phyloP scores from a whole-genome alignment of 1,140 invertebrate genomes.

The Solenopsis invicta region DNA sequence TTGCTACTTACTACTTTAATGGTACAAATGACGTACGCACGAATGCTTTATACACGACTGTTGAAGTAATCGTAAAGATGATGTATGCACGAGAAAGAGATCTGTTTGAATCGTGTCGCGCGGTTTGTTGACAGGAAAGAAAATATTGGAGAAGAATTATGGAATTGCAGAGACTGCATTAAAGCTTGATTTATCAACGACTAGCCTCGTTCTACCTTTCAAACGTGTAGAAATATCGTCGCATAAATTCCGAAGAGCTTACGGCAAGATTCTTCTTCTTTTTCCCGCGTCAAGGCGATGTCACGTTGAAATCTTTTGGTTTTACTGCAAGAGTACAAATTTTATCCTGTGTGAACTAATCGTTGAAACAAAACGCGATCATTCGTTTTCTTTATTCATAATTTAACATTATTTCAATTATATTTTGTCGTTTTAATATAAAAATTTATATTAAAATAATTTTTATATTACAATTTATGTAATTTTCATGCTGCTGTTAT shows the following conservation, averaged over 20 bases:
- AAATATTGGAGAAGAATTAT: constrained; percentile 43
- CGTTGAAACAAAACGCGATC: not conserved
- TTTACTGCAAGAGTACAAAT: constrained; percentile 5
- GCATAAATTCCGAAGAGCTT: constrained; percentile 53
- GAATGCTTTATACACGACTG: not conserved
- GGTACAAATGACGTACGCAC: no score
- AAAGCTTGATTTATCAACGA: constrained; percentile 54
- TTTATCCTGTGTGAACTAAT: constrained; percentile 4
- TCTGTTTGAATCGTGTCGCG: constrained; percentile 16
- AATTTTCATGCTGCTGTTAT: not conserved
- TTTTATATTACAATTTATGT: not conserved
- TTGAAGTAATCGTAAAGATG: not conserved
- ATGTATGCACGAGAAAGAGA: not conserved
- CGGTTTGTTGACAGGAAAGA: constrained; percentile 30
- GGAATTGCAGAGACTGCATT: constrained; percentile 28
- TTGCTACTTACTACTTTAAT: no score
- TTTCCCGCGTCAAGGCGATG: not conserved
- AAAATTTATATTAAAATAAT: not conserved
- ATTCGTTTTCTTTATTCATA: not conserved
- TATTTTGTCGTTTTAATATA: not conserved
- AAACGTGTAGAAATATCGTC: constrained; percentile 53
- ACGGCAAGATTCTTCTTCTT: constrained; percentile 40
- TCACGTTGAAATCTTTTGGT: constrained; percentile 7
- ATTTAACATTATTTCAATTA: not conserved
- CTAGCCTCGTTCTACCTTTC: constrained; percentile 35